Conservation (phyloP, 2,113 vertebrate genomes). For the Hydropotes inermis region DNA sequence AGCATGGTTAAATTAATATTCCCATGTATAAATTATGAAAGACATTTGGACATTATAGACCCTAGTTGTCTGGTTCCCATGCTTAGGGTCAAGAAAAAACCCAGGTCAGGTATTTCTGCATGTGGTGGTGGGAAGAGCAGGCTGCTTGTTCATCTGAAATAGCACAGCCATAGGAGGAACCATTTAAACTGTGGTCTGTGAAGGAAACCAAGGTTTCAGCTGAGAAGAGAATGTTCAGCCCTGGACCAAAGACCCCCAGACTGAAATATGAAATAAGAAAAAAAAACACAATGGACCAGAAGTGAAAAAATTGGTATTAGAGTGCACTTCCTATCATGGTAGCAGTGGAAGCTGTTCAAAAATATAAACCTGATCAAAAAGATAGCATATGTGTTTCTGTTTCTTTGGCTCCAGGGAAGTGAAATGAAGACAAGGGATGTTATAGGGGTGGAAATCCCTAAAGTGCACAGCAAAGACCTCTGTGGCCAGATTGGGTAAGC, state of each 20-base stretch:
- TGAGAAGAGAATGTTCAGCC: background rate
- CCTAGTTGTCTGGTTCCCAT: background rate
- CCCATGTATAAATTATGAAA: background rate
- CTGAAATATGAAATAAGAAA: background rate
- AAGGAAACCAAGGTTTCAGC: background rate
- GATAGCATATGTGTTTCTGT: background rate
- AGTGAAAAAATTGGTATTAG: background rate
- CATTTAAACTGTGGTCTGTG: background rate
- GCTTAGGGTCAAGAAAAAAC: background rate
- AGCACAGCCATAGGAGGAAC: background rate
- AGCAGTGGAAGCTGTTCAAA: background rate
- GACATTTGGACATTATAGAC: background rate
- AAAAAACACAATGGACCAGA: background rate
- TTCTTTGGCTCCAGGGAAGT: background rate
- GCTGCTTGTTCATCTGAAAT: background rate
- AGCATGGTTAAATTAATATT: background rate
- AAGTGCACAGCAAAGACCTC: background rate
- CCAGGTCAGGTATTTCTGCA: no score
- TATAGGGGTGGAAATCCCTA: background rate
- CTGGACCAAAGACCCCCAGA: background rate
- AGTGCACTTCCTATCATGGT: background rate
- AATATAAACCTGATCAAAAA: background rate
- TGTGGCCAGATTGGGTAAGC: background rate
- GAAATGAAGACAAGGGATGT: background rate
- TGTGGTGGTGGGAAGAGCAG: accelerated